A percentile compares a stretch with the other conserved stretches of the same genome.
These are phyloP conservation scores for Rapana venosa DNA, from an alignment of 2,888 invertebrate genomes.

Conservation along the genomic window DNA sequence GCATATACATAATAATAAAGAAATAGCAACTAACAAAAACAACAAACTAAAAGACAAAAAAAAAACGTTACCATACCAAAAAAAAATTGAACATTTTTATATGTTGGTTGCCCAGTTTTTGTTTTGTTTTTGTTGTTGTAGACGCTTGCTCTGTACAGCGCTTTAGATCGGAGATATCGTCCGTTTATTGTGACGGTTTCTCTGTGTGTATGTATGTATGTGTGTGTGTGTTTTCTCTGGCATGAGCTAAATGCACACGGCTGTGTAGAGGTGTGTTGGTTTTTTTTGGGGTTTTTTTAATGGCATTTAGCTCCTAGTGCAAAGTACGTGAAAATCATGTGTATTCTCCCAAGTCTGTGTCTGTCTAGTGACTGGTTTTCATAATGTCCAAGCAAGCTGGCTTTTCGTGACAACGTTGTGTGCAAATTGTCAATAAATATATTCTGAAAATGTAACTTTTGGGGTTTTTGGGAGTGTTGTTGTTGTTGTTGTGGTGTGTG, in stretches of 20 bases:
- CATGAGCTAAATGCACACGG: neutral
- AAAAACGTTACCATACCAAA: too few species aligned
- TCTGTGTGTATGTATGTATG: too few species aligned
- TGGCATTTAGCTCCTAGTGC: neutral
- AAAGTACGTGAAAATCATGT: neutral
- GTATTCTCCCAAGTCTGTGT: neutral
- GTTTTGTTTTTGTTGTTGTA: too few species aligned
- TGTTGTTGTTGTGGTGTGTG: neutral
- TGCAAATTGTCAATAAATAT: conserved; percentile 18
- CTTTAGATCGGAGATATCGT: too few species aligned
- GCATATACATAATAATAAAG: too few species aligned
- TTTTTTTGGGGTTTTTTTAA: neutral
- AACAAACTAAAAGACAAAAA: too few species aligned
- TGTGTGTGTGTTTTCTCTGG: too few species aligned
- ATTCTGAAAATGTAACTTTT: neutral
- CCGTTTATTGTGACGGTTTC: too few species aligned
- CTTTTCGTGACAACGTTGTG: neutral
- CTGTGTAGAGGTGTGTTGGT: neutral
- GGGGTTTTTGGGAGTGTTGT: neutral
- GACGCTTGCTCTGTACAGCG: too few species aligned
- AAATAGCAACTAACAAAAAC: too few species aligned
- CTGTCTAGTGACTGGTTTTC: neutral
- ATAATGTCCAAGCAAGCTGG: neutral
- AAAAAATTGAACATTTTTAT: too few species aligned
- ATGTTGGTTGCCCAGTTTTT: too few species aligned